Evolutionary conservation across 53 echinoderm and acorn worm species (phyloP).

Genomic region (Henricia sp.): DNA sequence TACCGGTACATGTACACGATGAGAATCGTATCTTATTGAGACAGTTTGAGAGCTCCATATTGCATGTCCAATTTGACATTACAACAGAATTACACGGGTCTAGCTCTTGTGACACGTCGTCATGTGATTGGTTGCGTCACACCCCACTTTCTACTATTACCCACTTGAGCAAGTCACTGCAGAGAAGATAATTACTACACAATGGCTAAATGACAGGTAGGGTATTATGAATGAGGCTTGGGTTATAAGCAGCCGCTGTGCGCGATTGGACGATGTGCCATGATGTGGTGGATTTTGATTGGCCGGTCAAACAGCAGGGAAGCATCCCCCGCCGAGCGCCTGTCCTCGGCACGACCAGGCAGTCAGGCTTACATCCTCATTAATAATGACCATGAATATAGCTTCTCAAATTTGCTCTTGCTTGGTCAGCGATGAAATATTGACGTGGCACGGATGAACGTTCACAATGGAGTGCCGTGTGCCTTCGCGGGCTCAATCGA

Average conservation of each 20-base stretch:
- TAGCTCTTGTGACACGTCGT: constrained; percentile 38
- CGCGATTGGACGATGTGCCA: constrained; percentile 14
- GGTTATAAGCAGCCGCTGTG: constrained; percentile 28
- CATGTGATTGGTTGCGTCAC: constrained; percentile 56
- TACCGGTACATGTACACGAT: too few species aligned
- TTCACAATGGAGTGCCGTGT: constrained; percentile 52
- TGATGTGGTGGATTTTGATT: constrained; percentile 43
- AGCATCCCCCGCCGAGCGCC: neutral
- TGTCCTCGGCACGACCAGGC: neutral
- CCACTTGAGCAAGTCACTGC: constrained; percentile 59
- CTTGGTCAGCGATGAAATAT: constrained; percentile 63
- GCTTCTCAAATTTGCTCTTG: constrained; percentile 61
- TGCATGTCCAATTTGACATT: constrained; percentile 18
- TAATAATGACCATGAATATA: constrained; percentile 67
- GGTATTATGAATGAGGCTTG: constrained; percentile 11
- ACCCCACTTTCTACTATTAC: constrained; percentile 45
- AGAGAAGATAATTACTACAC: constrained; percentile 34
- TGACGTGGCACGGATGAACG: constrained; percentile 54
- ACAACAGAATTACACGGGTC: constrained; percentile 45
- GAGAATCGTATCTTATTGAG: too few species aligned
- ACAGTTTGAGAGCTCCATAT: too few species aligned
- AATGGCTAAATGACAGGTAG: constrained; percentile 20
- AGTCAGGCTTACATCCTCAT: constrained; percentile 57
- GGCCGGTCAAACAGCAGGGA: constrained; percentile 41
- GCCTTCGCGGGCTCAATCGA: constrained; percentile 38